A percentile compares a stretch with the other conserved stretches of the same genome.
Evolutionary conservation across 2,888 invertebrate genomes (phyloP).

Genomic region (Clanis bilineata): DNA sequence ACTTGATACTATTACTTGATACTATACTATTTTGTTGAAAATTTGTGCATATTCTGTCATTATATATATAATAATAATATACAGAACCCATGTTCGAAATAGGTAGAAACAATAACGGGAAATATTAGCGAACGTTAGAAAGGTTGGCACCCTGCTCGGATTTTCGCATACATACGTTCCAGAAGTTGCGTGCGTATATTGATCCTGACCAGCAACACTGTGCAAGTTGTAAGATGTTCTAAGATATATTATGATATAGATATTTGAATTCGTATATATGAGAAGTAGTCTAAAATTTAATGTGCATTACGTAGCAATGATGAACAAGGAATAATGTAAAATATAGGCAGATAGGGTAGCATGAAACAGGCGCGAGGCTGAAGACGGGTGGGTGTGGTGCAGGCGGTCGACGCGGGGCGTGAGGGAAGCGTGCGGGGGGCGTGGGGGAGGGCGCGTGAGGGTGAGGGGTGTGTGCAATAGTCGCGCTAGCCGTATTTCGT

Average conservation of each 20-base stretch:
- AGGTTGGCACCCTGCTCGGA: not conserved
- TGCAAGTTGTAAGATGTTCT: not conserved
- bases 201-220: not conserved
- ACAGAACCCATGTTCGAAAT: no score
- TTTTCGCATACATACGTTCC: slow-evolving; percentile 5
- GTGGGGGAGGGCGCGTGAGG: slow-evolving; percentile 45
- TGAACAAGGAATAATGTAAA: slow-evolving; percentile 46
- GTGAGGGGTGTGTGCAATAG: slow-evolving; percentile 75
- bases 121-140: not conserved
- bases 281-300: slow-evolving; percentile 29
- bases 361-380: slow-evolving; percentile 46
- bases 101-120: not conserved
- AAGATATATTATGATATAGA: no score
- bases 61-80: no score
- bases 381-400: slow-evolving; percentile 57
- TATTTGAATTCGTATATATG: no score
- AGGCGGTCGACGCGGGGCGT: slow-evolving; percentile 41
- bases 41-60: no score
- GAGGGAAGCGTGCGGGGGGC: slow-evolving; percentile 56
- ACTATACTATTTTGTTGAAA: no score
- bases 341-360: slow-evolving; percentile 45
- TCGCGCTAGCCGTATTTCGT: slow-evolving; percentile 80
- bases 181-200: not conserved
- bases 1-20: no score
- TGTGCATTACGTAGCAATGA: slow-evolving; percentile 55